phyloP scores from a whole-genome alignment of 1,140 invertebrate species.

The Drosophila busckii region DNA sequence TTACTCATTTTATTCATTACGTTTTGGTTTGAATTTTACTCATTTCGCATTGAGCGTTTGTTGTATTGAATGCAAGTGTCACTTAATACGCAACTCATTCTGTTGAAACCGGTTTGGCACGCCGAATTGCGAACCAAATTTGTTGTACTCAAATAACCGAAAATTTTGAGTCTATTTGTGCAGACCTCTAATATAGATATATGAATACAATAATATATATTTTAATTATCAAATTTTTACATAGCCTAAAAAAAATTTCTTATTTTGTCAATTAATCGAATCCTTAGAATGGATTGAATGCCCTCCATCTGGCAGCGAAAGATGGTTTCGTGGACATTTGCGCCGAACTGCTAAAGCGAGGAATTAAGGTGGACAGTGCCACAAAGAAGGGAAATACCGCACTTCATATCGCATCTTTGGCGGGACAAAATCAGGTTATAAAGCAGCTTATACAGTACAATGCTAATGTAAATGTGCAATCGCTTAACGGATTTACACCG shows the following conservation, averaged over 20 bases:
- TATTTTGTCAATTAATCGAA: conserved; percentile 52
- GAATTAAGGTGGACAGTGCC: conserved; percentile 95
- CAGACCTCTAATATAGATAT: too few species aligned
- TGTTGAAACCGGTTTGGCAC: background rate
- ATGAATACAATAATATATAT: too few species aligned
- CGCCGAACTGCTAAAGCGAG: conserved; percentile 91
- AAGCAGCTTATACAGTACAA: conserved; percentile 92
- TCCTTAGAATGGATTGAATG: conserved; percentile 96
- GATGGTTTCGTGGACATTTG: conserved; percentile 98
- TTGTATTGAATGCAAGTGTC: too few species aligned
- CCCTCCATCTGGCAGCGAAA: conserved; percentile 97
- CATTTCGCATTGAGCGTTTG: too few species aligned
- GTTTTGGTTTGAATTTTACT: conserved; percentile 6
- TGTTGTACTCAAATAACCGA: too few species aligned
- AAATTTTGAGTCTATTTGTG: conserved; percentile 2
- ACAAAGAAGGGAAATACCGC: conserved; percentile 99
- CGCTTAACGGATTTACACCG: conserved; percentile 98
- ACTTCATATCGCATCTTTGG: conserved; percentile 98
- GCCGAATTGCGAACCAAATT: background rate
- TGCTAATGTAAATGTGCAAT: conserved; percentile 97
- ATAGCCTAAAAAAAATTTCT: background rate
- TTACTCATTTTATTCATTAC: conserved; percentile 3
- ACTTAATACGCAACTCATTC: too few species aligned
- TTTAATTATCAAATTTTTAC: background rate
- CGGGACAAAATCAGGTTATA: conserved; percentile 97